These are phyloP conservation scores for Blastobasis adustella DNA, from an alignment of 2,888 invertebrate species.

Conservation along the genomic window DNA sequence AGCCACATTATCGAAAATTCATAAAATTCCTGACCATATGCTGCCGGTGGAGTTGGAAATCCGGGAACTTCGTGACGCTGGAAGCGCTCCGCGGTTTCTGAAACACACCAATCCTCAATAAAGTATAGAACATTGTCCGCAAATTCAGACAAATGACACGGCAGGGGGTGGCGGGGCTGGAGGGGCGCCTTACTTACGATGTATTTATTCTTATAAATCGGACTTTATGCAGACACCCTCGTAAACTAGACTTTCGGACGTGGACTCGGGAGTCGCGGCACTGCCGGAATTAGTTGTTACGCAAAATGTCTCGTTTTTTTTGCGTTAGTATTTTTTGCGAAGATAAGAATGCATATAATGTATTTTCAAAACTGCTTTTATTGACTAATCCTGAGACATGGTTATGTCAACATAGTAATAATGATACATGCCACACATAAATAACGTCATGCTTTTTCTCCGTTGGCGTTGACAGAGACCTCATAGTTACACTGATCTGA, in stretches of 20 bases:
- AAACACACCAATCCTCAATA: not conserved
- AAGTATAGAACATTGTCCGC: not conserved
- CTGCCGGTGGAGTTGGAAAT: not conserved
- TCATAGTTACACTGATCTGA: too few relatives aligned
- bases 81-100: not conserved
- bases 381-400: too few relatives aligned
- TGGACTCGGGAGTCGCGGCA: too few relatives aligned
- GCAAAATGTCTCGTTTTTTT: too few relatives aligned
- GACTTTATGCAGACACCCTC: constrained; percentile 36
- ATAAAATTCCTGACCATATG: not conserved
- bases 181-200: constrained; percentile 27
- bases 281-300: too few relatives aligned
- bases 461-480: too few relatives aligned
- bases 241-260: constrained; percentile 40
- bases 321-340: too few relatives aligned
- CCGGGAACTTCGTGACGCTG: not conserved
- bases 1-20: not conserved
- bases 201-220: constrained; percentile 51
- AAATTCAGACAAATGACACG: constrained; percentile 18
- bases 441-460: too few relatives aligned
- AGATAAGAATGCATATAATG: too few relatives aligned
- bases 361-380: too few relatives aligned
- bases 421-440: too few relatives aligned
- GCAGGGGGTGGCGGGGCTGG: constrained; percentile 12
- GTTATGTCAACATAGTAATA: too few relatives aligned